phyloP scores from a whole-genome alignment of 1,140 invertebrate genomes.

The Lutraria rhynchaena region DNA sequence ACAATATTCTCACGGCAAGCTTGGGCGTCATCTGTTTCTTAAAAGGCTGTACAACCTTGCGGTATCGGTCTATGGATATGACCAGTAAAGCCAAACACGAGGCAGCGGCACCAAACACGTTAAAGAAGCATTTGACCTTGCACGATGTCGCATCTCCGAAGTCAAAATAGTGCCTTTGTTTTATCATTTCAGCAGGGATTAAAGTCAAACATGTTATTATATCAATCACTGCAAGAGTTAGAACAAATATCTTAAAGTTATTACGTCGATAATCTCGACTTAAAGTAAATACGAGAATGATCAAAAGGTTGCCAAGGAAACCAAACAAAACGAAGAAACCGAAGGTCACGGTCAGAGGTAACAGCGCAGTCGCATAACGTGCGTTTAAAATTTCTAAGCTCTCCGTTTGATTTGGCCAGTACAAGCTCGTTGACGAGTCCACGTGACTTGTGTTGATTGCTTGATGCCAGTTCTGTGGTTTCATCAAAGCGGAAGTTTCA shows the following conservation, averaged over 20 bases:
- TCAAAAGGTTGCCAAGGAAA: slow-evolving; percentile 25
- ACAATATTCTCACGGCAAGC: slow-evolving; percentile 26
- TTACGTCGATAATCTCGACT: slow-evolving; percentile 28
- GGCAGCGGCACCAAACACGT: slow-evolving; percentile 22
- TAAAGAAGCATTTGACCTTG: slow-evolving; percentile 54
- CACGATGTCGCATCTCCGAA: slow-evolving; percentile 29
- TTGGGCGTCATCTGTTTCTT: slow-evolving; percentile 40
- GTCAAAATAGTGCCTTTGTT: slow-evolving; percentile 39
- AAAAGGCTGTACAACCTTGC: slow-evolving; percentile 44
- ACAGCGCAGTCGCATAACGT: slow-evolving; percentile 33
- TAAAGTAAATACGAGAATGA: slow-evolving; percentile 36
- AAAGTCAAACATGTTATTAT: slow-evolving; percentile 31
- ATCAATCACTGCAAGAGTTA: slow-evolving; percentile 40
- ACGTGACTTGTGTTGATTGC: too few species aligned
- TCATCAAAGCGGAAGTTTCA: too few species aligned
- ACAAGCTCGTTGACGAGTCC: too few species aligned
- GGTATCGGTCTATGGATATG: slow-evolving; percentile 44
- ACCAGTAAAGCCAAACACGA: slow-evolving; percentile 24
- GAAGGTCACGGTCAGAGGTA: slow-evolving; percentile 35
- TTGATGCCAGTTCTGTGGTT: too few species aligned
- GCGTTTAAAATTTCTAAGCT: slow-evolving; percentile 19
- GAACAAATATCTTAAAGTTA: slow-evolving; percentile 56
- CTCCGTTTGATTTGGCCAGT: slow-evolving; percentile 5
- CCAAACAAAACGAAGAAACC: slow-evolving; percentile 38
- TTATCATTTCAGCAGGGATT: slow-evolving; percentile 52